phyloP scores from a whole-genome alignment of 2,888 invertebrate genomes.

The Eristalis tenax region DNA sequence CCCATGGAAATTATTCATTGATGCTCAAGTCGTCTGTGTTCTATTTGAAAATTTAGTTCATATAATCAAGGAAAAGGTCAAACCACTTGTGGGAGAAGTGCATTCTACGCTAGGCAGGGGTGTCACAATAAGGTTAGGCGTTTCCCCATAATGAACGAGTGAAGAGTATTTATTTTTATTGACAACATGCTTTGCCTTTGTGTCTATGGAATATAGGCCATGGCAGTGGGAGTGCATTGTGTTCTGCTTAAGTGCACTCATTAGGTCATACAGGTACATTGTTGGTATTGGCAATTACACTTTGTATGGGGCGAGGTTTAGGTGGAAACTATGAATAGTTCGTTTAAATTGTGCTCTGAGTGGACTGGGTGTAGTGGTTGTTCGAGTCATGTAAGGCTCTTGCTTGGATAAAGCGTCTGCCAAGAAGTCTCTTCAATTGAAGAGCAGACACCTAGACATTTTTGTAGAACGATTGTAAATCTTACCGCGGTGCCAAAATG shows the following conservation, averaged over 20 bases:
- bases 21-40: neutral
- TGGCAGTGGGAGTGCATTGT: neutral
- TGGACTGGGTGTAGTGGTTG: too few species aligned
- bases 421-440: too few species aligned
- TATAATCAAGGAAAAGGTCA: neutral
- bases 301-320: neutral
- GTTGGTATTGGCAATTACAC: neutral
- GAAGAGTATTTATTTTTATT: neutral
- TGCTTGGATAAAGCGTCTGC: too few species aligned
- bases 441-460: too few species aligned
- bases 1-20: neutral
- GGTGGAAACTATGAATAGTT: neutral
- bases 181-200: neutral
- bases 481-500: too few species aligned
- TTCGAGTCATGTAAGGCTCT: too few species aligned
- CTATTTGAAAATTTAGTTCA: neutral
- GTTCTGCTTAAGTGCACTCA: neutral
- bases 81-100: neutral
- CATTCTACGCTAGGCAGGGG: neutral
- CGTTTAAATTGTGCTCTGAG: neutral
- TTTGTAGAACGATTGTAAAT: too few species aligned
- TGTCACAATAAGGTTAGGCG: neutral
- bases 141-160: neutral
- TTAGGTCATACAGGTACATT: neutral
- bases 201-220: neutral